These are phyloP conservation scores for Acrocyrtus sp. DNA, from an alignment of 2,888 invertebrate genomes.

Conservation along the genomic window DNA sequence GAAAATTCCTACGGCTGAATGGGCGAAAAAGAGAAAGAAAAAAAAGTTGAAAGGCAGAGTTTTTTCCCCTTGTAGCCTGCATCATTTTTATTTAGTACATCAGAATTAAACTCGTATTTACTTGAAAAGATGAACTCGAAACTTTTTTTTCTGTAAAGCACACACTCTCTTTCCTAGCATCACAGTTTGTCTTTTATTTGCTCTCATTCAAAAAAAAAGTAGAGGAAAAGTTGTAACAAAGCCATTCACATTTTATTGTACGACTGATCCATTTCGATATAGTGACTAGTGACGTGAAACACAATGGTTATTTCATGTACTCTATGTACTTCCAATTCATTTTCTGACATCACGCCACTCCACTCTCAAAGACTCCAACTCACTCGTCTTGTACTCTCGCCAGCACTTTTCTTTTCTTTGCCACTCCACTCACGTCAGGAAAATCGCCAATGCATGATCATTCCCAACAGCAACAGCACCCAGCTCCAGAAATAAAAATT, in stretches of 20 bases:
- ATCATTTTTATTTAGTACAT: too few species aligned
- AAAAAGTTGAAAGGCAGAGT: too few species aligned
- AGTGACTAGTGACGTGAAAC: too few species aligned
- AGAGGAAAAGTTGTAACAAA: constrained; percentile 1
- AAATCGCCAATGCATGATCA: constrained; percentile 33
- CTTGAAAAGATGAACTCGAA: too few species aligned
- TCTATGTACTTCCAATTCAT: constrained; percentile 50
- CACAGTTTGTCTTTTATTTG: not conserved
- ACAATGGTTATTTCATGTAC: constrained; percentile 37
- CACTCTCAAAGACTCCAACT: not conserved
- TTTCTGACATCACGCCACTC: constrained; percentile 3
- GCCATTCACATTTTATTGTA: constrained; percentile 32
- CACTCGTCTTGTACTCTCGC: not conserved
- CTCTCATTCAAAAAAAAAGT: constrained; percentile 2
- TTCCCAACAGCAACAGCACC: constrained; percentile 3
- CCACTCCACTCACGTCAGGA: constrained; percentile 32
- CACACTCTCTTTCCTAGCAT: not conserved
- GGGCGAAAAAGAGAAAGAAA: too few species aligned
- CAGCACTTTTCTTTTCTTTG: constrained; percentile 4
- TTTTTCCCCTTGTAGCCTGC: too few species aligned
- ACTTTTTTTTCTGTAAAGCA: not conserved
- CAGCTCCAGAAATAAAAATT: not conserved
- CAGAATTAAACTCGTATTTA: too few species aligned
- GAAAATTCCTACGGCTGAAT: too few species aligned
- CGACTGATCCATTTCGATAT: constrained; percentile 34